Conservation (phyloP, 2,888 invertebrate genomes). For the Cabera pusaria region DNA sequence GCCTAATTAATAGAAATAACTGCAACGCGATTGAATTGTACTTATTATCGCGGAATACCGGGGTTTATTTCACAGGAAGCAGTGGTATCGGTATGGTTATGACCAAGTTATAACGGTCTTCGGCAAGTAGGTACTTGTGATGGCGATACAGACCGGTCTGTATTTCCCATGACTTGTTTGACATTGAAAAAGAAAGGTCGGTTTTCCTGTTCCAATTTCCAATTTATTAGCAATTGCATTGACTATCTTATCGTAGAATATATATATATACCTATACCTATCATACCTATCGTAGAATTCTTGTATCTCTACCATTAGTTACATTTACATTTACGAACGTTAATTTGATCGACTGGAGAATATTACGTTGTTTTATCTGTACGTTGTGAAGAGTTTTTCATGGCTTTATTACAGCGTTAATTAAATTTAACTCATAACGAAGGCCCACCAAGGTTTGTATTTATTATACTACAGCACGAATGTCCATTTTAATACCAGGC, state of each 20-base stretch:
- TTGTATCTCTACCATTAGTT: too few species aligned
- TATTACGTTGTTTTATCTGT: too few species aligned
- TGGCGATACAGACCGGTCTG: constrained; percentile 11
- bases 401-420: constrained; percentile 13
- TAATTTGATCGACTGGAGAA: too few species aligned
- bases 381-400: too few species aligned
- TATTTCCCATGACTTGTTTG: constrained; percentile 13
- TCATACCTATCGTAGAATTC: too few species aligned
- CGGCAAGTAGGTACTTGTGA: constrained; percentile 19
- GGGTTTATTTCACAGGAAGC: constrained; percentile 43
- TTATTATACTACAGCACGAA: constrained; percentile 21
- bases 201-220: constrained; percentile 20
- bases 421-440: constrained; percentile 15
- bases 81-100: constrained; percentile 42
- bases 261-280: too few species aligned
- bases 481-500: constrained; percentile 9
- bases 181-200: constrained; percentile 21
- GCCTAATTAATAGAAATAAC: constrained; percentile 33
- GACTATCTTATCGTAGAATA: too few species aligned
- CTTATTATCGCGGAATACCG: constrained; percentile 37
- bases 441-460: constrained; percentile 11
- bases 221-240: constrained; percentile 2
- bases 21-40: constrained; percentile 32
- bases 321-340: too few species aligned
- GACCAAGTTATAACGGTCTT: constrained; percentile 28